Base-by-base conservation (phyloP, 2,888 invertebrate genomes). In the Pterostichus niger region DNA sequence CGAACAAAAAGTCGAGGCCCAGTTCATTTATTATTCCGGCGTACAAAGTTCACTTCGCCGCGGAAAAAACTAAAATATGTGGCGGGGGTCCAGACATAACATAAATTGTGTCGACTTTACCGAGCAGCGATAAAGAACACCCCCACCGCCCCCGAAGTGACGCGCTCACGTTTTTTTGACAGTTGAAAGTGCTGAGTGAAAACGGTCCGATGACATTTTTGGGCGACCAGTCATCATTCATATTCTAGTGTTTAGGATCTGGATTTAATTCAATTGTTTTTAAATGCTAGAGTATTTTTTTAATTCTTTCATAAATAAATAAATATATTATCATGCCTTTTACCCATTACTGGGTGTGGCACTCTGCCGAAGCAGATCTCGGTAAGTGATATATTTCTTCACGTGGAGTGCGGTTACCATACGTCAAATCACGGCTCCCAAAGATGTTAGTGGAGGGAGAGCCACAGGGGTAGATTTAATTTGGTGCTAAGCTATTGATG, bases 21-120 rank as follows among this genome's bases (percentile, higher is more conserved):
- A 79, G 79, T 68, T 79, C 64, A 79, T 79, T 79, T 79, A 79
- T 79, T 79, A 79, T 79, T 79, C 79, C 49, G 17, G 49, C 49
- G 64, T 49, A 31, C 31, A 49, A 68, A 79, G 79, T 79, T 68
- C 33, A 52, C 33, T 78, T 59, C 40, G 61, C 2, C 33, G 33
- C 40, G 75, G 78, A 79, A 79, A 79, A 79, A 79, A 64, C 49
- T 64, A 79, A 79, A 64, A 79, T 79, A 79, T 79, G 79, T 79
- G 64, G 79, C 31, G 64, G 61, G 77, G 64, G 46, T 13, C 61
- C 17, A 46, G 79, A 40, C 46, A 40, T 9, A 79, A 79, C 79
- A 79, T 79, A 79, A 79, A 79, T 79, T 68, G 59, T 78, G 78
- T 59, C 78, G 59, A 77, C 56, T 77, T 54, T 40, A 77, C 73